A percentile compares a stretch with the other conserved stretches of the same genome.
Evolutionary conservation across 2,888 invertebrate genomes (phyloP).

Genomic region (Ferdinandea cuprea): DNA sequence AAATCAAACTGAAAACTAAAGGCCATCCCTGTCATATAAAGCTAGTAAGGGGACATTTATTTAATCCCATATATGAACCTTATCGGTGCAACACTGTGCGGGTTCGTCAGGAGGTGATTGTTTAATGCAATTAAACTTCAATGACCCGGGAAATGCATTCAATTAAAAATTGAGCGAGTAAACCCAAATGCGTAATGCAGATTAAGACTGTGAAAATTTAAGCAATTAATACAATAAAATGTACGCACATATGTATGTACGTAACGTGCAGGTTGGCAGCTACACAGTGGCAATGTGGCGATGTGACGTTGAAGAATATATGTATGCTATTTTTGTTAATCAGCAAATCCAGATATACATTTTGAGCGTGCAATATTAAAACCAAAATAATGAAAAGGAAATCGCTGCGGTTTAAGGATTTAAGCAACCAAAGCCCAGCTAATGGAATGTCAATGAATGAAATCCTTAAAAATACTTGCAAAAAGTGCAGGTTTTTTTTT

Average conservation of each 20-base stretch:
- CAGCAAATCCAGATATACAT: conserved; percentile 8
- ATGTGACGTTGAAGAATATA: conserved; percentile 15
- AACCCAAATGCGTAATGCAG: conserved; percentile 22
- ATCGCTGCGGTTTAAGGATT: conserved; percentile 28
- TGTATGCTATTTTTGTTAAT: conserved; percentile 1
- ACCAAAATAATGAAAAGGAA: conserved; percentile 19
- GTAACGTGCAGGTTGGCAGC: too few relatives aligned
- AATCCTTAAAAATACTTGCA: too few relatives aligned
- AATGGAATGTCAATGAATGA: not conserved
- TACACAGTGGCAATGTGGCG: not conserved
- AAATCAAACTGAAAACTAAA: not conserved
- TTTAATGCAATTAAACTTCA: conserved; percentile 48
- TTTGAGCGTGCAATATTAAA: conserved; percentile 32
- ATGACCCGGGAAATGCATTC: conserved; percentile 55
- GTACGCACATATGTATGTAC: conserved; percentile 6
- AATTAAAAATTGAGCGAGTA: conserved; percentile 49
- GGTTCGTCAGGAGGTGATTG: not conserved
- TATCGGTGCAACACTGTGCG: conserved; percentile 5
- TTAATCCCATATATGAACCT: not conserved
- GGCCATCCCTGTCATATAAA: not conserved
- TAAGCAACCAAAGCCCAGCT: not conserved
- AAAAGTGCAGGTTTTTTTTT: too few relatives aligned
- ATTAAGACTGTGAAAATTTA: conserved; percentile 29
- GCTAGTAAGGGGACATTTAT: not conserved
- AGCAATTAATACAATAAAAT: conserved; percentile 9